A percentile compares a stretch with the other conserved stretches of the same genome.
Evolutionary conservation across 2,888 invertebrate genomes (phyloP).

Genomic region (Stenodera caucasica): DNA sequence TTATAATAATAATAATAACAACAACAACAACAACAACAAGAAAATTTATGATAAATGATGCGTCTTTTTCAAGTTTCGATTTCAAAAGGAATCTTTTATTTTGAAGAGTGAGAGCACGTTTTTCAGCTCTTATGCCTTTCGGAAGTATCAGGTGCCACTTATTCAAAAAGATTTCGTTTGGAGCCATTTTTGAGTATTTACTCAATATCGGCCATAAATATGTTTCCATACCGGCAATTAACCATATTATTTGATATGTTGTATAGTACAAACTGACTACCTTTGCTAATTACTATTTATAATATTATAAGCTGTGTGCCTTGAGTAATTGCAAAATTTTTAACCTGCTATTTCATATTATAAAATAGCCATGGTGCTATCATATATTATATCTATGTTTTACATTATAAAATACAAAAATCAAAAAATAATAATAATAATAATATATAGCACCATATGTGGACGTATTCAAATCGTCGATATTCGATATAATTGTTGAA

Average conservation of each 20-base stretch:
- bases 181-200: constrained; percentile 23
- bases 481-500: constrained; percentile 20
- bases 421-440: constrained; percentile 25
- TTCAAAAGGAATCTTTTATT: constrained; percentile 16
- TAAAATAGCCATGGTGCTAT: constrained; percentile 55
- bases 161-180: constrained; percentile 22
- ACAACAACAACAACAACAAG: too few species aligned
- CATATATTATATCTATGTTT: constrained; percentile 52
- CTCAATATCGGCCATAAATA: constrained; percentile 11
- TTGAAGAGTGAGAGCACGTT: neutral
- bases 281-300: constrained; percentile 59
- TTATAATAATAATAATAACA: too few species aligned
- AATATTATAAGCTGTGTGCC: constrained; percentile 72
- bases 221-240: constrained; percentile 20
- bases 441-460: constrained; percentile 31
- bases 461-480: constrained; percentile 44
- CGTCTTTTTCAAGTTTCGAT: constrained; percentile 1
- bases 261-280: constrained; percentile 57
- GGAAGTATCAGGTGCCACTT: constrained; percentile 28
- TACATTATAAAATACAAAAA: constrained; percentile 47
- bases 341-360: constrained; percentile 58
- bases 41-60: neutral
- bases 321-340: constrained; percentile 77
- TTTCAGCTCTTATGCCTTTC: constrained; percentile 15
- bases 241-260: constrained; percentile 53